Evolutionary conservation across 2,888 invertebrate genomes (phyloP), one percentile per base, ranked within the genome.

Genomic region (Strigamia crassipes): DNA sequence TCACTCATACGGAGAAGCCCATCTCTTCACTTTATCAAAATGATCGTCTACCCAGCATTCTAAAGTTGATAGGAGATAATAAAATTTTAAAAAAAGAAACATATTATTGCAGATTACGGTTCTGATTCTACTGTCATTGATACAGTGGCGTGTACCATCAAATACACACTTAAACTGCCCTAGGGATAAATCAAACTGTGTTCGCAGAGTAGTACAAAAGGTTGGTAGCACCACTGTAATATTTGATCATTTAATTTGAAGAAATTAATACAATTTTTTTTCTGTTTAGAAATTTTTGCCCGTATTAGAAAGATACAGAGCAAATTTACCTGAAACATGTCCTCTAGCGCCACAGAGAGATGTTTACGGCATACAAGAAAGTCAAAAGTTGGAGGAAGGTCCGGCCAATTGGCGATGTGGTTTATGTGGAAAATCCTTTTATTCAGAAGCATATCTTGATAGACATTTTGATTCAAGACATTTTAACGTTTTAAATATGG

Each of bases 401-500:
- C 92, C 94, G 21, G 94, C 94, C 46, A 95, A 95, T 88, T 96
- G 96, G 95, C 94, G 94, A 12, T 96, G 96, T 87, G 93, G 94
- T 83, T 91, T 95, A 85, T 96, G 96, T 89, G 96, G 96, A 85
- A 95, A 96, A 89, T 94, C 95, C 84, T 95, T 96, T 88, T 95
- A 94, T 89, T 94, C 94, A 88, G 96, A 96, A 88, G 92, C 93
- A 86, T 93, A 93, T 89, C 90, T 96, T 86, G 95, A 96, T 89
- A 90, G 92, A 87, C 96, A 96, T 89, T 95, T 96, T 90, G 95
- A 95, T 90, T 93, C 93, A 89, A 92, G 95, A 86, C 95, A 96
- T 89, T 93, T 92, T 89, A 92, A 92, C 88, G 91, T 93, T 89
- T 93, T 95, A 86, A 95, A 94, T 88, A 93, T 93, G 92, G 94